Evolutionary conservation across 37 sponge, comb jelly and placozoan genomes (phyloP).

Genomic region (Ephydatia muelleri): DNA sequence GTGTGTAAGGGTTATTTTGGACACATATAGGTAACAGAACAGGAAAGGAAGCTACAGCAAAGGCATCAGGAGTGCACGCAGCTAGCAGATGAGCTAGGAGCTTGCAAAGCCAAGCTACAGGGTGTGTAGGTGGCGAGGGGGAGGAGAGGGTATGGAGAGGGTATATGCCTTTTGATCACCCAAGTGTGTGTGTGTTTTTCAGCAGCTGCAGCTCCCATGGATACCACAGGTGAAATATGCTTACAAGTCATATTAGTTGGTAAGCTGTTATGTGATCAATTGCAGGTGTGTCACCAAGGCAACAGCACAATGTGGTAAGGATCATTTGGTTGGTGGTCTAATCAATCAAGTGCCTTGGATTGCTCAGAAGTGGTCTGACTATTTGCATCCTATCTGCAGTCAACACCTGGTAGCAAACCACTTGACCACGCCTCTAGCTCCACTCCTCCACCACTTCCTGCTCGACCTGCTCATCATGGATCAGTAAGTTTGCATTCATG

Average conservation of each 20-base stretch:
- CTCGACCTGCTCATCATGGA: neutral
- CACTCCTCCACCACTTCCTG: constrained; percentile 3
- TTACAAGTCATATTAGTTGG: neutral
- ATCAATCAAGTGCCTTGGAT: no score
- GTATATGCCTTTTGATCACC: neutral
- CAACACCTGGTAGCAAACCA: neutral
- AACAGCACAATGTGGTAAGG: neutral
- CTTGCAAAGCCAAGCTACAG: constrained; percentile 17
- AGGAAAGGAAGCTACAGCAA: constrained; percentile 13
- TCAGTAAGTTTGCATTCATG: neutral
- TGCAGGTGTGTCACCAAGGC: neutral
- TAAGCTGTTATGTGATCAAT: neutral
- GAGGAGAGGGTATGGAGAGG: neutral
- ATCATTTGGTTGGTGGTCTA: neutral
- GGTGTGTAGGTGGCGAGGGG: constrained; percentile 1
- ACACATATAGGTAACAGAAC: constrained; percentile 7
- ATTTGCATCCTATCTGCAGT: neutral
- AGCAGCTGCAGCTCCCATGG: neutral
- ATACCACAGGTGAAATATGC: neutral
- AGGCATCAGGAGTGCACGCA: constrained; percentile 19
- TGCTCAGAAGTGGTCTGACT: neutral
- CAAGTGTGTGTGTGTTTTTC: neutral
- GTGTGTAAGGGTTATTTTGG: neutral
- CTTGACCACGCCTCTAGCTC: neutral
- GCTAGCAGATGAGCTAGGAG: constrained; percentile 9